Conservation (phyloP, 2,797 vertebrate genomes). For the Galago senegalensis region DNA sequence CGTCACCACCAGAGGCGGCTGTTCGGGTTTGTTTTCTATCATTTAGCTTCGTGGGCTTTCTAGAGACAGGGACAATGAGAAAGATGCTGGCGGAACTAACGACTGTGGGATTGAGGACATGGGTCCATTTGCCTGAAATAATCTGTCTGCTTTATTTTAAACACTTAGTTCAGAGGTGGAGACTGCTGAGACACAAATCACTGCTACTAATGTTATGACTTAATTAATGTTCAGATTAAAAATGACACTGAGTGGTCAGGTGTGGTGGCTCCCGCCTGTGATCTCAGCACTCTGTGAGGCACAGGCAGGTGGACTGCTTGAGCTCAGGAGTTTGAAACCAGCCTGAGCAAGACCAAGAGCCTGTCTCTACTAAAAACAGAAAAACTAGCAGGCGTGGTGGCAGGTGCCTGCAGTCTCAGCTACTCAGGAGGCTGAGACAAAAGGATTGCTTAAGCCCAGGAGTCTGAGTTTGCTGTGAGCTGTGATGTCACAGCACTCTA, state of each 20-base stretch:
- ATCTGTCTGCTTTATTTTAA: conserved; percentile 32
- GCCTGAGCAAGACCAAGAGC: too few species aligned
- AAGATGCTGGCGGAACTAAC: neutral
- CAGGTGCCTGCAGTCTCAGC: too few species aligned
- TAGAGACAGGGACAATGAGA: neutral
- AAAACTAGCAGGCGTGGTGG: too few species aligned
- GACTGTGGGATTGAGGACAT: neutral
- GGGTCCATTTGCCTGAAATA: conserved; percentile 29
- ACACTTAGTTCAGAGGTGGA: conserved; percentile 61
- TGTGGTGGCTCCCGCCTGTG: too few species aligned
- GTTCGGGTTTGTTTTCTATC: neutral
- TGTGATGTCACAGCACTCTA: too few species aligned
- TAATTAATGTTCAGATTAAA: conserved; percentile 76
- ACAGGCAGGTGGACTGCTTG: too few species aligned
- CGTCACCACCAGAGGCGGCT: neutral
- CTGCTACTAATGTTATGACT: conserved; percentile 61
- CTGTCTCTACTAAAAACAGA: too few species aligned
- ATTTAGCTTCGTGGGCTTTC: neutral
- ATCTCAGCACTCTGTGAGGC: too few species aligned
- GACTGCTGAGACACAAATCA: conserved; percentile 61
- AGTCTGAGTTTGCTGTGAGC: too few species aligned
- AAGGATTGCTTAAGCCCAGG: too few species aligned
- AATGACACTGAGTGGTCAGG: neutral
- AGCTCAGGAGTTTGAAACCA: too few species aligned
- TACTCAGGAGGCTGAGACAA: too few species aligned